Evolutionary conservation across 1,140 invertebrate species (phyloP).

Genomic region (Hetaerina americana): DNA sequence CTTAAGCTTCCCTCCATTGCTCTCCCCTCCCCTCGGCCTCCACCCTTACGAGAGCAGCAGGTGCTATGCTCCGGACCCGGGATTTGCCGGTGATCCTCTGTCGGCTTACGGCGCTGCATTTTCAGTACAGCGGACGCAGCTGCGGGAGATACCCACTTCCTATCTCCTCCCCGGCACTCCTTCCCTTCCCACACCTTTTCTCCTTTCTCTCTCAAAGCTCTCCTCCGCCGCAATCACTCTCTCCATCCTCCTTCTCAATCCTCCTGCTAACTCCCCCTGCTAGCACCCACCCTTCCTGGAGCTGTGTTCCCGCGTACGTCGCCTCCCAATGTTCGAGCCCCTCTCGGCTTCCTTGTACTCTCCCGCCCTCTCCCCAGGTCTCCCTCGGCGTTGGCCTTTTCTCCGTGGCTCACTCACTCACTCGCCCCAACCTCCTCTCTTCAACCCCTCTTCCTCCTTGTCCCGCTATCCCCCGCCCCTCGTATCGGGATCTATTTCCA

Average conservation of each 20-base stretch:
- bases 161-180: neutral
- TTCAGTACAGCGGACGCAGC: neutral
- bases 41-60: neutral
- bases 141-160: neutral
- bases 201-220: neutral
- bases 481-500: neutral
- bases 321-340: too few relatives aligned
- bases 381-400: too few relatives aligned
- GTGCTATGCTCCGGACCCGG: neutral
- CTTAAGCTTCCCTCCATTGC: neutral
- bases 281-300: neutral
- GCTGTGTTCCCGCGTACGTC: too few relatives aligned
- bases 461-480: neutral
- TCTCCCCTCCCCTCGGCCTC: neutral
- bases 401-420: too few relatives aligned
- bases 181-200: neutral
- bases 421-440: too few relatives aligned
- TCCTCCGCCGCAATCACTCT: neutral
- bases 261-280: neutral
- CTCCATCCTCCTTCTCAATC: neutral
- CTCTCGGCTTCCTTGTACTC: too few relatives aligned
- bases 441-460: neutral
- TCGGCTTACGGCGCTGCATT: neutral
- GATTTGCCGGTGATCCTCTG: neutral
- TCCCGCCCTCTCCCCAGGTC: too few relatives aligned